Conservation (phyloP, 37 sponge, comb jelly and placozoan genomes). For the Mnemiopsis leidyi region DNA sequence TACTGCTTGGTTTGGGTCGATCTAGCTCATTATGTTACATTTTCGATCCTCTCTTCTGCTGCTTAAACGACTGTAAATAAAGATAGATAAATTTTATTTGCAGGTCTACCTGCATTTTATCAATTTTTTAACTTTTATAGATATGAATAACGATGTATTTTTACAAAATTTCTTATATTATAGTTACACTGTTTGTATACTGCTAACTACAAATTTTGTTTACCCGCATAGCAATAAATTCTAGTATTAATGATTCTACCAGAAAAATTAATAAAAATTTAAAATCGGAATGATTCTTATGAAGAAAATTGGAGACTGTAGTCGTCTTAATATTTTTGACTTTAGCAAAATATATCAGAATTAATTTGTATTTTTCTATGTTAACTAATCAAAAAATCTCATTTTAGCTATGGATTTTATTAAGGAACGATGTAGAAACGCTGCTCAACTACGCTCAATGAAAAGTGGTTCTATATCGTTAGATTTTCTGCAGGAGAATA, state of each 20-base stretch:
- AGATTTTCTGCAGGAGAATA: no score
- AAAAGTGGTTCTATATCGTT: no score
- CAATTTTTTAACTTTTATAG: neutral
- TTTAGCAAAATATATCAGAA: no score
- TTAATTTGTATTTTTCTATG: no score
- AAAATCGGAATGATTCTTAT: no score
- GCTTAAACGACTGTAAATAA: neutral
- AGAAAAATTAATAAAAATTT: neutral
- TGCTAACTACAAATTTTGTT: neutral
- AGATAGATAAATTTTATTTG: neutral
- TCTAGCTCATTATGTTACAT: neutral
- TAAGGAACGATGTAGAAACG: no score
- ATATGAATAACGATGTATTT: neutral
- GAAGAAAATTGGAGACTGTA: no score
- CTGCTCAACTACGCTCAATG: no score
- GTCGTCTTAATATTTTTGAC: no score
- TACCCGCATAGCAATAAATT: neutral
- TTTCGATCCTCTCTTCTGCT: neutral
- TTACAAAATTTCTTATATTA: neutral
- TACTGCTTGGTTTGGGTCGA: neutral
- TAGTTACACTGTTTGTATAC: neutral
- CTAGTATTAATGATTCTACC: neutral
- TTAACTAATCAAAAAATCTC: no score
- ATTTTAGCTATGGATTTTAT: no score
- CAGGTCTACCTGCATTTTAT: neutral